Evolutionary conservation across 2,797 vertebrate genomes (phyloP).

Genomic region (Acridotheres tristis): DNA sequence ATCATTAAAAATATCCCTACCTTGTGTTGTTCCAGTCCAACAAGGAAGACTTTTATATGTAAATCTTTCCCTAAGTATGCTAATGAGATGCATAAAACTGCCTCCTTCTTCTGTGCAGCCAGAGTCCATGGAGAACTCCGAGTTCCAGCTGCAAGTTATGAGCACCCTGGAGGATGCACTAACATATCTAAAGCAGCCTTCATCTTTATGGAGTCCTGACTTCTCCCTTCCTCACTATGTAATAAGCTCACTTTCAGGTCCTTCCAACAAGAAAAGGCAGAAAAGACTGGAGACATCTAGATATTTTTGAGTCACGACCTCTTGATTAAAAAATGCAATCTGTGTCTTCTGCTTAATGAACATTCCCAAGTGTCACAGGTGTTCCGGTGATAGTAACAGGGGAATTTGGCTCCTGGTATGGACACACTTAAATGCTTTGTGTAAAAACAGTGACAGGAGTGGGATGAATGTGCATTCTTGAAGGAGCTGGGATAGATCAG

Average conservation of each 20-base stretch:
- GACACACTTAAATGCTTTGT: neutral
- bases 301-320: neutral
- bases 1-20: neutral
- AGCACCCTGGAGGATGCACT: neutral
- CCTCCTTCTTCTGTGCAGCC: neutral
- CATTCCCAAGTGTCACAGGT: neutral
- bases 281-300: neutral
- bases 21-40: neutral
- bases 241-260: neutral
- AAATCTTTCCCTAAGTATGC: neutral
- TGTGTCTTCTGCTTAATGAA: neutral
- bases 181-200: neutral
- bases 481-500: neutral
- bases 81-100: neutral
- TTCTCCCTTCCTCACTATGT: neutral
- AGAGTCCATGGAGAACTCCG: neutral
- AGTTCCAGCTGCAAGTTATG: neutral
- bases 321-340: neutral
- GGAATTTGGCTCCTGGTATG: neutral
- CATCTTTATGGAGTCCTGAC: neutral
- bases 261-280: neutral
- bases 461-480: fast-evolving
- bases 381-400: neutral
- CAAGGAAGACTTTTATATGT: neutral
- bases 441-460: neutral